Conservation (phyloP, 2,797 vertebrate genomes). For the Sebastiscus tertius region DNA sequence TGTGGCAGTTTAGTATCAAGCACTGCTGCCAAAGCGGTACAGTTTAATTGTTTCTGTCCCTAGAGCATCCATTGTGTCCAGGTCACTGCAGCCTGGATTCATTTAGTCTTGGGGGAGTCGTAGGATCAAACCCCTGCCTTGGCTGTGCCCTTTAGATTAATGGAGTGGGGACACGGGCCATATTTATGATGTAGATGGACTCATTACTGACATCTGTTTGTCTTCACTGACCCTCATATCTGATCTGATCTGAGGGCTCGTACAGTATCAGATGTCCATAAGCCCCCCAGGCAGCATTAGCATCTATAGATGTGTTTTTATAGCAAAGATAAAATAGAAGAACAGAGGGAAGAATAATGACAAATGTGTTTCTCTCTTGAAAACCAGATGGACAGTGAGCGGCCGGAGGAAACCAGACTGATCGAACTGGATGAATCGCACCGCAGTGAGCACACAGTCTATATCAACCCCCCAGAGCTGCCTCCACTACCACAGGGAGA, state of each 20-base stretch:
- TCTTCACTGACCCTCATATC: conserved; percentile 35
- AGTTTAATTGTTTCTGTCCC: conserved; percentile 54
- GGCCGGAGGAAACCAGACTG: conserved; percentile 89
- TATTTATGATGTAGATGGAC: conserved; percentile 20
- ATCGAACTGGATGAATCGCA: conserved; percentile 98
- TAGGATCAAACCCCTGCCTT: conserved; percentile 27
- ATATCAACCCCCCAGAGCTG: conserved; percentile 96
- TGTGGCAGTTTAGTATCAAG: conserved; percentile 53
- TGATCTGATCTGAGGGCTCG: conserved; percentile 26
- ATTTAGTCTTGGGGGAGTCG: conserved; percentile 49
- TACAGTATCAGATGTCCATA: not conserved
- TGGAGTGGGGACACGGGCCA: not conserved
- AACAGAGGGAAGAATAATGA: not conserved
- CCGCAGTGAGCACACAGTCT: conserved; percentile 97
- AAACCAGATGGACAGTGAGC: conserved; percentile 91
- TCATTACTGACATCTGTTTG: conserved; percentile 44
- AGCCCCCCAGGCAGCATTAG: not conserved
- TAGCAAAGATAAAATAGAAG: not conserved
- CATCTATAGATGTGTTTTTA: conserved; percentile 5
- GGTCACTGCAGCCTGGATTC: conserved; percentile 69
- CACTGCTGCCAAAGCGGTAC: conserved; percentile 27
- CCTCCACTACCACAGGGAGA: conserved; percentile 92
- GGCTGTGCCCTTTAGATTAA: conserved; percentile 34
- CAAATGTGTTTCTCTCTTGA: conserved; percentile 38
- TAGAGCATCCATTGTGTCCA: conserved; percentile 64